Percentiles rank a stretch among this genome's conserved stretches.
Evolutionary conservation across 1,140 invertebrate species (phyloP).

Genomic region (Sipha flava): DNA sequence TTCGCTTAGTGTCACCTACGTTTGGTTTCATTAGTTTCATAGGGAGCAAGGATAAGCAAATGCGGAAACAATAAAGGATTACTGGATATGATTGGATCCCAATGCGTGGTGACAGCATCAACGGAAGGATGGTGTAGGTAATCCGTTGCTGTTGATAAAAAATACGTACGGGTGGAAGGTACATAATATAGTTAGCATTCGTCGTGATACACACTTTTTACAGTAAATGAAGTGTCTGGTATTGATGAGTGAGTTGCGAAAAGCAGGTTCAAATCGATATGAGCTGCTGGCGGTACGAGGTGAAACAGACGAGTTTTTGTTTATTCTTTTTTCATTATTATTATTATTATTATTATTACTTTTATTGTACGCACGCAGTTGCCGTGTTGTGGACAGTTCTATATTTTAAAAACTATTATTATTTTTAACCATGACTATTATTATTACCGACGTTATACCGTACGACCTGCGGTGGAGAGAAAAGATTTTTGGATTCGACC

Average conservation of each 20-base stretch:
- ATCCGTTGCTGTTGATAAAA: background rate
- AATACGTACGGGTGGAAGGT: background rate
- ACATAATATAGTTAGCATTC: background rate
- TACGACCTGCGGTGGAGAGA: too few relatives aligned
- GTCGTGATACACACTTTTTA: background rate
- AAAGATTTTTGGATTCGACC: background rate
- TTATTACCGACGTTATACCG: too few relatives aligned
- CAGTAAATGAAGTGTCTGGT: too few relatives aligned
- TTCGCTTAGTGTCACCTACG: background rate
- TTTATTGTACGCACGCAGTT: background rate
- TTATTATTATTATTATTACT: background rate
- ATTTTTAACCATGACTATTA: too few relatives aligned
- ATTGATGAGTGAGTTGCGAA: too few relatives aligned
- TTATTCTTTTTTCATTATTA: too few relatives aligned
- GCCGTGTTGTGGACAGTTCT: too few relatives aligned
- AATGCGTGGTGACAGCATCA: background rate
- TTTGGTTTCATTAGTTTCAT: background rate
- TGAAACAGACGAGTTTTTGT: too few relatives aligned
- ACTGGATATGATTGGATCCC: background rate
- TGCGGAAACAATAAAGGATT: constrained; percentile 6
- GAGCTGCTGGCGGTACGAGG: too few relatives aligned
- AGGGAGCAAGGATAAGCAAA: too few relatives aligned
- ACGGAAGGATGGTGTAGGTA: background rate
- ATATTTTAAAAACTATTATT: too few relatives aligned
- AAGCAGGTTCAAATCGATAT: too few relatives aligned